Evolutionary conservation across 1,140 invertebrate genomes (phyloP).

Genomic region (Heliothis subflexa): DNA sequence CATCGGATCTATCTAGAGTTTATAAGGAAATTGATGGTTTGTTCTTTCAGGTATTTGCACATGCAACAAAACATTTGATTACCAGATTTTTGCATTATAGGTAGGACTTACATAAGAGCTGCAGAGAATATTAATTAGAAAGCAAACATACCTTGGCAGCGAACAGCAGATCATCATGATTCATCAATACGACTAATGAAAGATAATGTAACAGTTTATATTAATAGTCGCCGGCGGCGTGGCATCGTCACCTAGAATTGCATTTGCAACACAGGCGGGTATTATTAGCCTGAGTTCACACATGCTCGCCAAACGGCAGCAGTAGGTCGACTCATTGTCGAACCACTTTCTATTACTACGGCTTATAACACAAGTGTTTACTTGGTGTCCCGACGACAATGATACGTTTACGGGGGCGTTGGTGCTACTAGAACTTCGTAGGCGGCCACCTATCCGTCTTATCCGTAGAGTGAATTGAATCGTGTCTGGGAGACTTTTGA

Average conservation of each 20-base stretch:
- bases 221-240: constrained; percentile 54
- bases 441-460: constrained; percentile 18
- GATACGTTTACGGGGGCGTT: constrained; percentile 35
- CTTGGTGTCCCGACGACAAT: constrained; percentile 40
- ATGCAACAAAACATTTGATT: too few species aligned
- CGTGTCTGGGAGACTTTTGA: neutral
- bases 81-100: neutral
- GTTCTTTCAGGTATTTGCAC: too few species aligned
- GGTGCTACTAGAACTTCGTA: neutral
- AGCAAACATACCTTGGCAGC: constrained; percentile 7
- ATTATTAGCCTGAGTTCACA: constrained; percentile 62
- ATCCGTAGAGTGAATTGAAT: neutral
- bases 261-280: constrained; percentile 66
- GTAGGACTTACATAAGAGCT: neutral
- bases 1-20: too few species aligned
- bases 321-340: constrained; percentile 39
- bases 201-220: constrained; percentile 55
- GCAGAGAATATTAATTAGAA: constrained; percentile 5
- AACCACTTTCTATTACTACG: constrained; percentile 51
- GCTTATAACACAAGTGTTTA: constrained; percentile 51
- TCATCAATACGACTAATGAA: constrained; percentile 44
- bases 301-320: constrained; percentile 56
- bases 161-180: neutral
- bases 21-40: too few species aligned
- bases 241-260: constrained; percentile 69